A percentile compares a stretch with the other conserved stretches of the same genome.
Evolutionary conservation across 2,797 vertebrate genomes (phyloP).

Genomic region (Poeciliopsis presidionis): DNA sequence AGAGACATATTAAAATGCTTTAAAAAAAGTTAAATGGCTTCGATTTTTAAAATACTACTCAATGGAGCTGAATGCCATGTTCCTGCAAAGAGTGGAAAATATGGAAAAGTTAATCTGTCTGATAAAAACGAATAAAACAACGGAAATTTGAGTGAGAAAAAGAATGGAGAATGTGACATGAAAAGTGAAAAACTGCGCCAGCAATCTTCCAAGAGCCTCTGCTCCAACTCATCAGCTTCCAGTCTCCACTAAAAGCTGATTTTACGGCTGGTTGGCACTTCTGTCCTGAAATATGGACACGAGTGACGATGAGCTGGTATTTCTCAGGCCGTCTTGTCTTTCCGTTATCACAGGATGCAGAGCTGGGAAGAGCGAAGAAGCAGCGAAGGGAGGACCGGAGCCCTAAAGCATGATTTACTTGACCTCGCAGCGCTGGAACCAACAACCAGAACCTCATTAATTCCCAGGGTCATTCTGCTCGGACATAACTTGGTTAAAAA

Average conservation of each 20-base stretch:
- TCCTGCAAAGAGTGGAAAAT: neutral
- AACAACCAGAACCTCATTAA: slow-evolving; percentile 96
- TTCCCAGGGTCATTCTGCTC: slow-evolving; percentile 93
- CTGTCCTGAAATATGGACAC: slow-evolving; percentile 89
- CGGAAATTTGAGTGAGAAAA: neutral
- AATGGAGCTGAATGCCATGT: slow-evolving; percentile 70
- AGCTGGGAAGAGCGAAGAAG: slow-evolving; percentile 82
- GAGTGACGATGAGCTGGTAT: slow-evolving; percentile 91
- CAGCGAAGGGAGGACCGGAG: slow-evolving; percentile 73
- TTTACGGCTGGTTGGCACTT: slow-evolving; percentile 86
- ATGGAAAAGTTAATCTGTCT: neutral
- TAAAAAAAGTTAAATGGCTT: slow-evolving; percentile 38
- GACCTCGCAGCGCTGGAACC: slow-evolving; percentile 91
- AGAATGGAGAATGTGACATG: neutral
- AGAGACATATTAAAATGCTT: slow-evolving; percentile 70
- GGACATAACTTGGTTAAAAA: slow-evolving; percentile 98
- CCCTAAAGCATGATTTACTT: slow-evolving; percentile 96
- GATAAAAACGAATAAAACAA: neutral
- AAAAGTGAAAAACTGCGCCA: slow-evolving; percentile 67
- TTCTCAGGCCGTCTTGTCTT: slow-evolving; percentile 89
- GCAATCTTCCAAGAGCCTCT: slow-evolving; percentile 53
- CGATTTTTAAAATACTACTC: slow-evolving; percentile 59
- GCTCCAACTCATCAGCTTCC: slow-evolving; percentile 90
- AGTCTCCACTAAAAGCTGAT: slow-evolving; percentile 91
- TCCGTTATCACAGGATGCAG: slow-evolving; percentile 88